phyloP scores from a whole-genome alignment of 2,797 vertebrate genomes.

The Vireo griseus region DNA sequence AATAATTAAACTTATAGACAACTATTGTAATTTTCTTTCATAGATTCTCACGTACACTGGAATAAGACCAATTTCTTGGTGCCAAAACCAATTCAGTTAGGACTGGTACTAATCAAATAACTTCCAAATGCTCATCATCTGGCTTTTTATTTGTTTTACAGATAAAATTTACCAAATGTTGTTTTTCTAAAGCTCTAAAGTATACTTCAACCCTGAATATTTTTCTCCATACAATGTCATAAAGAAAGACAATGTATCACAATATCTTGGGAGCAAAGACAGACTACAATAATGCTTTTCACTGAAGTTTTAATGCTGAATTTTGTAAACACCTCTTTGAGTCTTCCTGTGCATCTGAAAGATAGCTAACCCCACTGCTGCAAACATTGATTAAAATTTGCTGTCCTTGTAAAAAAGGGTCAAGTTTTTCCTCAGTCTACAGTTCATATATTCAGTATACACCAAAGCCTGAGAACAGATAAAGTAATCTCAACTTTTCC shows the following conservation, averaged over 20 bases:
- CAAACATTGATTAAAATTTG: not conserved
- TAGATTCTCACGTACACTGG: not conserved
- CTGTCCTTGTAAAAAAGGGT: not conserved
- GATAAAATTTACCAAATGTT: not conserved
- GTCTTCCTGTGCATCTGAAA: not conserved
- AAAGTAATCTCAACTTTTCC: not conserved
- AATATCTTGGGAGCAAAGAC: not conserved
- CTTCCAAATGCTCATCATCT: not conserved
- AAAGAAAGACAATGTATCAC: not conserved
- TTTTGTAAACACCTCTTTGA: not conserved
- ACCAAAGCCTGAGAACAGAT: not conserved
- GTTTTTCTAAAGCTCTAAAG: not conserved
- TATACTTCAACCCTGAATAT: not conserved
- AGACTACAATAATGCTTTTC: not conserved
- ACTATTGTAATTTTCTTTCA: not conserved
- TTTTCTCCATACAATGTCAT: not conserved
- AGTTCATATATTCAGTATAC: not conserved
- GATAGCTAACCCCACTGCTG: not conserved
- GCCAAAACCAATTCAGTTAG: not conserved
- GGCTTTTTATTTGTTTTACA: not conserved
- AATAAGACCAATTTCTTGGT: not conserved
- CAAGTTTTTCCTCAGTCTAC: not conserved
- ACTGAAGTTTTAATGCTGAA: not conserved
- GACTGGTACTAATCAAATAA: not conserved
- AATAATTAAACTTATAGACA: not conserved